These are phyloP conservation scores for Zeugodacus cucurbitae DNA, from an alignment of 1,140 invertebrate species.

Conservation along the genomic window DNA sequence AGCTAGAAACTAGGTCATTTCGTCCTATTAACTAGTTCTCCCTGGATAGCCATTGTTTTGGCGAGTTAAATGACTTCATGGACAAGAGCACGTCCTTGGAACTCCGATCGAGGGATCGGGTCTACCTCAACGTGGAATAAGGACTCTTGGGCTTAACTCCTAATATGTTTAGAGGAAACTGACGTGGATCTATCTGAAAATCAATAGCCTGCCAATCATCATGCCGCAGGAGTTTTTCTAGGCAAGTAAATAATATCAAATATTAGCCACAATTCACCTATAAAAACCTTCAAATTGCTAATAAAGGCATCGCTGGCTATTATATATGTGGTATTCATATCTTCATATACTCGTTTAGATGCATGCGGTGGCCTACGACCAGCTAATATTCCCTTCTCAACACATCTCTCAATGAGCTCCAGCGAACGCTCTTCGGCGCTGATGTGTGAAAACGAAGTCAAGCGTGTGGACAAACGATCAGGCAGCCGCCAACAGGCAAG, in stretches of 20 bases:
- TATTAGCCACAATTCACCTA: not conserved
- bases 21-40: too few relatives aligned
- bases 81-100: too few relatives aligned
- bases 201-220: too few relatives aligned
- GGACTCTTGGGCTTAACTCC: too few relatives aligned
- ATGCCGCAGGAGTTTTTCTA: too few relatives aligned
- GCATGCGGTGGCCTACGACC: not conserved
- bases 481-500: not conserved
- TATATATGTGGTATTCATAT: not conserved
- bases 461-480: constrained; percentile 35
- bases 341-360: not conserved
- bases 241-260: not conserved
- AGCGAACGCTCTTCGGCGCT: not conserved
- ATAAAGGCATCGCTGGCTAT: not conserved
- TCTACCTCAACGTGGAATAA: too few relatives aligned
- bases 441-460: constrained; percentile 36
- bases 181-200: too few relatives aligned
- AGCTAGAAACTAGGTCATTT: too few relatives aligned
- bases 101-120: too few relatives aligned
- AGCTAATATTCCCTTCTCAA: not conserved
- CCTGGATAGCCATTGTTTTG: too few relatives aligned
- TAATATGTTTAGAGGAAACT: too few relatives aligned
- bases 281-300: not conserved
- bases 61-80: too few relatives aligned
- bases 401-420: not conserved